Base-by-base conservation (phyloP, 1,140 invertebrate species). In the Varroa destructor region DNA sequence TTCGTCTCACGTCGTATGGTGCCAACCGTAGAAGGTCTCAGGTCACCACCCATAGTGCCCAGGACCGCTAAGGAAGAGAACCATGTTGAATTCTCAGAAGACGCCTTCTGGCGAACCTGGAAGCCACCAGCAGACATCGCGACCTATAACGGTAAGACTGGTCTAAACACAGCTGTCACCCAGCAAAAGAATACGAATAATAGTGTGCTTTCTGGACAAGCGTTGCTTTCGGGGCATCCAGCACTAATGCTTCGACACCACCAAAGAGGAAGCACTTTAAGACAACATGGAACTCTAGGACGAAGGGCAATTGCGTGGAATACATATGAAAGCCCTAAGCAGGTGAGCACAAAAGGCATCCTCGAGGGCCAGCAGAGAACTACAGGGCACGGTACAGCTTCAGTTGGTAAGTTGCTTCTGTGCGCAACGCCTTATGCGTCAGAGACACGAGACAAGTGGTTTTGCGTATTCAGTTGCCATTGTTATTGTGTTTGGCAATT, bases 291-390 rank as follows among this genome's bases (percentile, higher is more conserved):
- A 8, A 51, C 4, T 51, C 8, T 51, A 51, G 46, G 8, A 8
- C 46, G 46, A 5, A 51, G 46, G 46, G 40, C 61, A 12, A 8
- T 67, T 37, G 61, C 61, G 10, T 67, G 61, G 61, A 67, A 67
- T 12, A 67, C 61, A 14, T 67, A 25, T 8, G 40, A 67, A 3
- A 67, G 12, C 1, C 61, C 61, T 12, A 67, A 67, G 37, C 61
- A 46, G 12, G 61, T 67, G 61, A 67, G 40, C 10, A 67, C 61
- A 12, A 67, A 67, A 40, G 61, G 40, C 12, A 37, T 67, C 14
- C 14, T 37, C 61, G 37, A 67, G 40, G 61, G 61, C 40, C 61
- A 67, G 46, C 61, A 67, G 36, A 67, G 46, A 8, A 67, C 61
- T 4, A 67, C 61, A 14, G 12, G 40, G 10, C 61, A 67, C 40